These are phyloP conservation scores for Caenorhabditis briggsae DNA, from an alignment of 1,140 invertebrate species.

Conservation along the genomic window DNA sequence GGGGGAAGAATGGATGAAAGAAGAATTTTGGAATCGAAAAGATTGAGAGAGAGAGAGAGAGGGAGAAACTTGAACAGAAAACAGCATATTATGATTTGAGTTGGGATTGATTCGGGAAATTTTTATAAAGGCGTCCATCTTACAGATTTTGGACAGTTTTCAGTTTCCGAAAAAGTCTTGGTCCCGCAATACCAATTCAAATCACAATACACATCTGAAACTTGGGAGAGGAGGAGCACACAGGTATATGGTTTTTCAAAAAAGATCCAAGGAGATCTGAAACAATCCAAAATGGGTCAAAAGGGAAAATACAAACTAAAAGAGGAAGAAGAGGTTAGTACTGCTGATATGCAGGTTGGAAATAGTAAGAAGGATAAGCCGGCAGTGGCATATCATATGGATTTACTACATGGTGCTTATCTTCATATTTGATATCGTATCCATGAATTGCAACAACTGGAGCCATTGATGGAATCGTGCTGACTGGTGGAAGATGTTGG, in stretches of 20 bases:
- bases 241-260: background rate
- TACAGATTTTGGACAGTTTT: too few species aligned
- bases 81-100: too few species aligned
- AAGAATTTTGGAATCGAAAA: slow-evolving; percentile 11
- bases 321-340: background rate
- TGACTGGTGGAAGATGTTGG: background rate
- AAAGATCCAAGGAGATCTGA: background rate
- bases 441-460: background rate
- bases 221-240: background rate
- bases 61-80: background rate
- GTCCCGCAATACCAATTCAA: too few species aligned
- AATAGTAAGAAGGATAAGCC: background rate
- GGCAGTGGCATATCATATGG: background rate
- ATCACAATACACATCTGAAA: background rate
- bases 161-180: too few species aligned
- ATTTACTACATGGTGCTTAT: background rate
- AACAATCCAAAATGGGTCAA: background rate
- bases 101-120: too few species aligned
- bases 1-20: background rate
- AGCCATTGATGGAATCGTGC: too few species aligned
- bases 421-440: slow-evolving; percentile 2
- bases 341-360: background rate
- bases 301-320: background rate
- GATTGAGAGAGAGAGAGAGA: background rate
- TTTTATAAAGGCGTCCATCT: too few species aligned